Base-by-base conservation (phyloP, 2,797 vertebrate species). In the Danio choprae region DNA sequence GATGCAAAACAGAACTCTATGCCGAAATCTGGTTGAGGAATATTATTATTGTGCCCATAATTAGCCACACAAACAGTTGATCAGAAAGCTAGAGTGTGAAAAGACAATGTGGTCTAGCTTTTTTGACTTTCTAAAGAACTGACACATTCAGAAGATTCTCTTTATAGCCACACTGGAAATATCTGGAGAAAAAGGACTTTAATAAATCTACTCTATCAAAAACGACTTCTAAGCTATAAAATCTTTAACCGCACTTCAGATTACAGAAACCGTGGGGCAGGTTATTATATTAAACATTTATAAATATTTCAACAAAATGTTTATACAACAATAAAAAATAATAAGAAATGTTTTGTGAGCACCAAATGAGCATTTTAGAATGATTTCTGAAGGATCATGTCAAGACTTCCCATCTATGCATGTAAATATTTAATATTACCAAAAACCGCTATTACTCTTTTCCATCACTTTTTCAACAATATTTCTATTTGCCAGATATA, bases 111-210 rank as follows among this genome's bases (percentile, higher is more conserved):
- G 85, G 74, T 70, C 88, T 85, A 87, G 88, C 86, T 90, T 86
- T 89, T 93, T 91, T 87, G 87, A 92, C 91, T 92, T 93, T 93
- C 90, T 93, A 94, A 93, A 90, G 89, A 84, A 90, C 87, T 56
- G 41, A 87, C 87, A 70, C 84, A 85, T 86, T 87, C 88, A 84
- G 87, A 89, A 88, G 87, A 92, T 89, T 91, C 90, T 90, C 88
- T 92, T 92, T 90, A 90, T 90, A 90, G 91, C 89, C 91, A 82
- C 92, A 91, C 90, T 92, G 92, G 85, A 86, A 91, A 93, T 91
- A 93, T 93, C 91, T 92, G 89, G 90, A 91, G 88, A 87, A 29
- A 84, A 88, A 90, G 82, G 6, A 91, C 91, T 93, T 93, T 90
- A 92, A 91, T 91, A 81, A 93, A 90, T 93, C 89, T 91, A 87